These are phyloP conservation scores for Monochamus alternatus DNA, from an alignment of 2,888 invertebrate species.

Conservation along the genomic window DNA sequence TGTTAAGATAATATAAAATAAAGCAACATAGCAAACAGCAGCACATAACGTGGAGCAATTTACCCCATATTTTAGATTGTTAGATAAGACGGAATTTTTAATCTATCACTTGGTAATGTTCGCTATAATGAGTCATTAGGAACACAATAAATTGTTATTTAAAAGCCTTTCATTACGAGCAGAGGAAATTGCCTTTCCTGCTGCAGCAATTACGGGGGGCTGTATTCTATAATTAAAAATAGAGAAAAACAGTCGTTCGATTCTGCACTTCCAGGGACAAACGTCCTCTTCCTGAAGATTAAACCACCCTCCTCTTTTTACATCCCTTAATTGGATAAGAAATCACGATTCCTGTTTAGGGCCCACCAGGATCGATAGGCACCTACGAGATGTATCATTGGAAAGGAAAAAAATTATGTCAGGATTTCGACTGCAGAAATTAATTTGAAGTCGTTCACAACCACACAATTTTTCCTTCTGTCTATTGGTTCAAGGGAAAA, in stretches of 20 bases:
- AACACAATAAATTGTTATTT: conserved; percentile 1
- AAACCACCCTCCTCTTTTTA: conserved; percentile 20
- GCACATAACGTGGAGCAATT: too few relatives aligned
- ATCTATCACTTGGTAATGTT: too few relatives aligned
- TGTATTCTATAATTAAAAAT: conserved; percentile 25
- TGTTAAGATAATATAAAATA: too few relatives aligned
- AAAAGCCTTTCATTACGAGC: conserved; percentile 18
- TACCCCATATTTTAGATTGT: too few relatives aligned
- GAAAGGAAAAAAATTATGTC: too few relatives aligned
- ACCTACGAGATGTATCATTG: background rate
- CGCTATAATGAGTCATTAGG: background rate
- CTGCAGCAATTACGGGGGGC: conserved; percentile 12
- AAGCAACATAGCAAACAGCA: too few relatives aligned
- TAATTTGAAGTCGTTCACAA: too few relatives aligned
- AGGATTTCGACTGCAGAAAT: too few relatives aligned
- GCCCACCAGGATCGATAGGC: too few relatives aligned
- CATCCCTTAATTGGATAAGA: conserved; percentile 25
- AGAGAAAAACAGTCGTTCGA: conserved; percentile 10
- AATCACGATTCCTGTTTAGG: background rate
- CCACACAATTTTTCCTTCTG: too few relatives aligned
- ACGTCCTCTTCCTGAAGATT: conserved; percentile 21
- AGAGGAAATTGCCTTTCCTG: conserved; percentile 3
- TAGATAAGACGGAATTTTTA: too few relatives aligned
- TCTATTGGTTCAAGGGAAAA: too few relatives aligned
- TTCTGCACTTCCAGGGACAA: conserved; percentile 17